Percentiles rank a stretch among this genome's conserved stretches.
Evolutionary conservation across 2,113 vertebrate species (phyloP).

Genomic region (Centropus unirufus): DNA sequence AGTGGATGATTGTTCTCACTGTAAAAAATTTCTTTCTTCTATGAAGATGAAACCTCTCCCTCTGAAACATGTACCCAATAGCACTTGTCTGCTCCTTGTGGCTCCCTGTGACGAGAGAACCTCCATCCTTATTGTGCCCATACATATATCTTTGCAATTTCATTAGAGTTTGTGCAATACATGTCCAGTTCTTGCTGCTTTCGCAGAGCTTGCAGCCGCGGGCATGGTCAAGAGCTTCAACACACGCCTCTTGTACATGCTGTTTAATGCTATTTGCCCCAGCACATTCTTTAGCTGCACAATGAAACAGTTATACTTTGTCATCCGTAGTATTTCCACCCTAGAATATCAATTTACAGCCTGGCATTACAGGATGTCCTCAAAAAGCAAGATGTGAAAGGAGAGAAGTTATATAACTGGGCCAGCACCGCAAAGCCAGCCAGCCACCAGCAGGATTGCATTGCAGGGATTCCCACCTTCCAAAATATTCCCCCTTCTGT

Average conservation of each 20-base stretch:
- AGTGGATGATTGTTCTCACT: neutral
- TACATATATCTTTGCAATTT: neutral
- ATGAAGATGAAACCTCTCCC: neutral
- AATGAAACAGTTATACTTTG: slow-evolving; percentile 9
- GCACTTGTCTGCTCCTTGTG: neutral
- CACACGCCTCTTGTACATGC: neutral
- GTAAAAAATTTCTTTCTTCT: neutral
- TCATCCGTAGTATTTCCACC: slow-evolving; percentile 41
- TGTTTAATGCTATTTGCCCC: neutral
- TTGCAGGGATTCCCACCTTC: neutral
- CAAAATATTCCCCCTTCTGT: neutral
- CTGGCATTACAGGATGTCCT: neutral
- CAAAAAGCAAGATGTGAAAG: neutral
- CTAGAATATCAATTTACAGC: slow-evolving; percentile 34
- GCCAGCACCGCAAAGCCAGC: neutral
- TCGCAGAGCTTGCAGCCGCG: fast-evolving
- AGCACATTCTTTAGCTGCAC: neutral
- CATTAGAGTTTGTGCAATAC: neutral
- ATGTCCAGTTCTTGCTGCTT: neutral
- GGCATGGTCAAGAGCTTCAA: neutral
- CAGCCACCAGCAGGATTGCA: neutral
- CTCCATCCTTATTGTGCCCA: fast-evolving
- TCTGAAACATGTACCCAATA: fast-evolving
- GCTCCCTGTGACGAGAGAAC: neutral
- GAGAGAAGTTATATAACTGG: slow-evolving; percentile 16